Conservation (phyloP, 2,888 invertebrate genomes). For the Ectropis crepuscularia region DNA sequence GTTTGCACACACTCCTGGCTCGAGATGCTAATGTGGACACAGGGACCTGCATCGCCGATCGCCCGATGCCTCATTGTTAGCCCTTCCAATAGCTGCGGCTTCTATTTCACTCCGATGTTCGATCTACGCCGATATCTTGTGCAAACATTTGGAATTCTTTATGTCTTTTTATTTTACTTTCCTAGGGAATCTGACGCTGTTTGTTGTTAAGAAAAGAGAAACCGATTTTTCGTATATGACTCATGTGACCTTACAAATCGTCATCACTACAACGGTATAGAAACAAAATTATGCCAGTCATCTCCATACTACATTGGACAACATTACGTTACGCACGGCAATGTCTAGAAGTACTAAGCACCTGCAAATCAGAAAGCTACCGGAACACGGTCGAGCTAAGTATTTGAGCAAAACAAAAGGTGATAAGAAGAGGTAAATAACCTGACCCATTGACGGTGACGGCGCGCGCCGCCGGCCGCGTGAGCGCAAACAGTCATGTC, state of each 20-base stretch:
- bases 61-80: conserved; percentile 80
- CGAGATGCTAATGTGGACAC: conserved; percentile 85
- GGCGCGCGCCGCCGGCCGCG: conserved; percentile 49
- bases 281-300: conserved; percentile 1
- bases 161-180: conserved; percentile 42
- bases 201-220: conserved; percentile 28
- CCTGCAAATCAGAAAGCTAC: conserved; percentile 38
- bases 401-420: conserved; percentile 83
- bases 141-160: conserved; percentile 60
- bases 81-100: conserved; percentile 70
- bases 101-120: conserved; percentile 73
- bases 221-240: conserved; percentile 18
- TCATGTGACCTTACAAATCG: conserved; percentile 1
- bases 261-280: background rate
- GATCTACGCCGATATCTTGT: conserved; percentile 69
- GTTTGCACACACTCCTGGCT: conserved; percentile 83
- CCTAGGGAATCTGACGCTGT: conserved; percentile 31
- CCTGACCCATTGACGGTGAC: conserved; percentile 80
- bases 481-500: conserved; percentile 50
- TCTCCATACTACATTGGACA: conserved; percentile 10
- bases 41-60: conserved; percentile 84
- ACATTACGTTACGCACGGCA: conserved; percentile 13
- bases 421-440: conserved; percentile 84
- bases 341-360: conserved; percentile 17
- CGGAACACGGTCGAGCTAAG: conserved; percentile 62